Evolutionary conservation across 2,113 vertebrate genomes (phyloP).

Genomic region (Phocoena sinus): DNA sequence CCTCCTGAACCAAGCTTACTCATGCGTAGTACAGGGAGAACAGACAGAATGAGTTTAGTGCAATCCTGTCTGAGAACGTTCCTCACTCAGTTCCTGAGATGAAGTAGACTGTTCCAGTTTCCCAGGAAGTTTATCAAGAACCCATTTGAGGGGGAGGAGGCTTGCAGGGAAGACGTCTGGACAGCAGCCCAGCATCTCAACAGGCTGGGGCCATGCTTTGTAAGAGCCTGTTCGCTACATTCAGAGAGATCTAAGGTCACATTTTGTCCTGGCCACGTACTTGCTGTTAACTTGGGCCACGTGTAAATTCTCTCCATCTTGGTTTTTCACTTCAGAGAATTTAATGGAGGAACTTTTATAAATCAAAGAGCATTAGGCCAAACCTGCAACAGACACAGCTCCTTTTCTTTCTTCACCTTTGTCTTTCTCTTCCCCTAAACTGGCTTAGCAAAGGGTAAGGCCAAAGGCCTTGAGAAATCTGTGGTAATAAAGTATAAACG

Average conservation of each 20-base stretch:
- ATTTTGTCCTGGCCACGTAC: fast-evolving
- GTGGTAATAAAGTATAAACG: not conserved
- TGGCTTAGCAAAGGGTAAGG: no score
- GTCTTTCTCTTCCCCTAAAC: not conserved
- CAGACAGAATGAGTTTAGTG: fast-evolving
- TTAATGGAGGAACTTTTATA: not conserved
- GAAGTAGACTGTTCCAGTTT: not conserved
- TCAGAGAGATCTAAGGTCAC: not conserved
- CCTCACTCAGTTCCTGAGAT: not conserved
- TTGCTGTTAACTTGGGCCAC: not conserved
- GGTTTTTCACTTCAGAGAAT: not conserved
- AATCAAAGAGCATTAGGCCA: no score
- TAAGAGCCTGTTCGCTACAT: not conserved
- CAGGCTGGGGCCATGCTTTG: not conserved
- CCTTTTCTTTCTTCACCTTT: not conserved
- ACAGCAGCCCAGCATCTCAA: fast-evolving
- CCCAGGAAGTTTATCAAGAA: not conserved
- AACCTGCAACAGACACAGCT: fast-evolving
- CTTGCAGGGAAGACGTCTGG: not conserved
- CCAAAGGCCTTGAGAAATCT: not conserved
- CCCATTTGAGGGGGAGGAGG: not conserved
- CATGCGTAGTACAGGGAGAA: fast-evolving
- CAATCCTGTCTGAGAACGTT: not conserved
- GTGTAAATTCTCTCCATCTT: fast-evolving
- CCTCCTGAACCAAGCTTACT: not conserved